Evolutionary conservation across 2,113 vertebrate species (phyloP).

Genomic region (Anser cygnoides): DNA sequence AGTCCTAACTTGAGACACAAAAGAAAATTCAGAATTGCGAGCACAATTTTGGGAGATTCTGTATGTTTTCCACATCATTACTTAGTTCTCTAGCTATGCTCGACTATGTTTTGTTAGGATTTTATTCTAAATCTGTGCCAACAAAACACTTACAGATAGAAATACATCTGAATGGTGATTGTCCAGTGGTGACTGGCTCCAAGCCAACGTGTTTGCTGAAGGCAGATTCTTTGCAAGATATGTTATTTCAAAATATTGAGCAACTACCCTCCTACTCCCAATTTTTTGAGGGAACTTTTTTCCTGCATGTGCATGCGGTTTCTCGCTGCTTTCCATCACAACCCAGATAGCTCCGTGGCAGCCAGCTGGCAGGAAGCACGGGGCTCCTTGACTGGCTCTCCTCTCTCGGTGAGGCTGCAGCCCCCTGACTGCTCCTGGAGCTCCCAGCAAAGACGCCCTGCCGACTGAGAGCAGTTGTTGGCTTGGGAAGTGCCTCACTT

Average conservation of each 20-base stretch:
- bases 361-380: neutral
- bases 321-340: neutral
- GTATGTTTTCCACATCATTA: neutral
- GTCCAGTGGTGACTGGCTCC: neutral
- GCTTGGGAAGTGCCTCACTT: neutral
- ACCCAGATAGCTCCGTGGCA: neutral
- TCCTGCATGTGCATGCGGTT: accelerated
- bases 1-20: neutral
- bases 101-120: neutral
- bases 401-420: neutral
- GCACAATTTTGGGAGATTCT: neutral
- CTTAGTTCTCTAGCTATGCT: neutral
- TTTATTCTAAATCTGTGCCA: neutral
- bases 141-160: neutral
- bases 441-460: neutral
- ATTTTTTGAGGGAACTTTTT: neutral
- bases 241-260: neutral
- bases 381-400: neutral
- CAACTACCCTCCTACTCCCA: neutral
- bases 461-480: neutral
- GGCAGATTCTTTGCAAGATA: neutral
- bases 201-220: neutral
- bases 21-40: neutral
- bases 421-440: neutral
- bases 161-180: neutral